A percentile compares a stretch with the other conserved stretches of the same genome.
Conservation (phyloP, 1,140 invertebrate genomes). For the Papilio xuthus region DNA sequence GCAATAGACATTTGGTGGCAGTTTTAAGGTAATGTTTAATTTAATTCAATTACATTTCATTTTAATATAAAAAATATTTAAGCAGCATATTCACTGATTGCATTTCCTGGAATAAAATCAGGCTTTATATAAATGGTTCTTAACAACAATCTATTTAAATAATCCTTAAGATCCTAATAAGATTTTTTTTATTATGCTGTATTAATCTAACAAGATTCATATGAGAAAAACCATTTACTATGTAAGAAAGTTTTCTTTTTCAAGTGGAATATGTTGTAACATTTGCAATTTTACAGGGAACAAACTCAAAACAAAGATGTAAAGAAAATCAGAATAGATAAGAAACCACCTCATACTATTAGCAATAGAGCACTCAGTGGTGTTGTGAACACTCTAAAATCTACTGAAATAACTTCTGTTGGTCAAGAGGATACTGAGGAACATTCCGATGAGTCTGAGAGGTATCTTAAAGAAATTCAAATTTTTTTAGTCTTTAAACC, state of each 20-base stretch:
- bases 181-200: background rate
- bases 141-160: no score
- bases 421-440: conserved; percentile 67
- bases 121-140: no score
- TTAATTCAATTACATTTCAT: no score
- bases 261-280: background rate
- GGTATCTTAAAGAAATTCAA: conserved; percentile 50
- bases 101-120: no score
- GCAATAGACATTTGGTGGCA: conserved; percentile 76
- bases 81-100: no score
- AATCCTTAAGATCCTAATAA: no score
- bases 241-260: conserved; percentile 18
- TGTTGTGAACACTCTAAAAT: conserved; percentile 66
- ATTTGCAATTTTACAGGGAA: conserved; percentile 58
- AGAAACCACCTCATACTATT: conserved; percentile 60
- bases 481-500: no score
- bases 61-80: no score
- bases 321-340: conserved; percentile 67
- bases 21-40: conserved; percentile 79
- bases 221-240: conserved; percentile 4
- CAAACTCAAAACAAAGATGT: conserved; percentile 66
- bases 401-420: conserved; percentile 62
- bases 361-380: conserved; percentile 69
- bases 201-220: conserved; percentile 25
- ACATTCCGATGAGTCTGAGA: conserved; percentile 66